Percentiles rank a stretch among this genome's conserved stretches.
These are phyloP conservation scores for Dasyornis broadbenti DNA, from an alignment of 2,113 vertebrate genomes.

Conservation along the genomic window DNA sequence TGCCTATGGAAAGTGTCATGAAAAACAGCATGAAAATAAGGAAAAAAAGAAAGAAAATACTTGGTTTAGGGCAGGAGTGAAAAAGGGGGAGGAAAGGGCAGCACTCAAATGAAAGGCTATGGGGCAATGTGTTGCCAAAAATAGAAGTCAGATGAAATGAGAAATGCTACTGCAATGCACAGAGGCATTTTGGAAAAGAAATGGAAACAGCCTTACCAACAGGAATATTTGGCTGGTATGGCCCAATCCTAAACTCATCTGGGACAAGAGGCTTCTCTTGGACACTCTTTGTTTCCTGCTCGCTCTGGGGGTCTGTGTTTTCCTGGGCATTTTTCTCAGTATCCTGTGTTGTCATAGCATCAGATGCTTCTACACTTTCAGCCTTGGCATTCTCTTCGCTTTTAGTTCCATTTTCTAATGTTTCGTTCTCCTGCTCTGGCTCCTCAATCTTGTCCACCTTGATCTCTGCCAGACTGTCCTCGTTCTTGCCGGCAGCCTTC, in stretches of 20 bases:
- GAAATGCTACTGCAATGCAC: slow-evolving; percentile 10
- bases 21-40: not conserved
- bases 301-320: slow-evolving; percentile 50
- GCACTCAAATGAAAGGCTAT: slow-evolving; percentile 17
- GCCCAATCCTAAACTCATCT: slow-evolving; percentile 80
- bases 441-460: slow-evolving; percentile 77
- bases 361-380: slow-evolving; percentile 49
- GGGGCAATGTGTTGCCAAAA: slow-evolving; percentile 3
- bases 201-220: slow-evolving; percentile 79
- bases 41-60: not conserved
- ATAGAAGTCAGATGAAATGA: slow-evolving; percentile 30
- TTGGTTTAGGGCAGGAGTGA: not conserved
- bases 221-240: slow-evolving; percentile 83
- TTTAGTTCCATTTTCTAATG: slow-evolving; percentile 74
- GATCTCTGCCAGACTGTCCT: slow-evolving; percentile 71
- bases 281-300: slow-evolving; percentile 57
- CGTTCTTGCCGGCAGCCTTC: slow-evolving; percentile 54
- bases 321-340: slow-evolving; percentile 56
- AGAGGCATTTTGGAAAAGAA: not conserved
- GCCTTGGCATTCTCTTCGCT: slow-evolving; percentile 60
- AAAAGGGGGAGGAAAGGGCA: not conserved
- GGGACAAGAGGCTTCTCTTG: slow-evolving; percentile 66
- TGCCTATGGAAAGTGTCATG: slow-evolving; percentile 45
- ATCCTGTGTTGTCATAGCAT: slow-evolving; percentile 14
- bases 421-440: slow-evolving; percentile 72